Base-by-base conservation (phyloP, 1,140 invertebrate genomes). In the Hyles euphorbiae region DNA sequence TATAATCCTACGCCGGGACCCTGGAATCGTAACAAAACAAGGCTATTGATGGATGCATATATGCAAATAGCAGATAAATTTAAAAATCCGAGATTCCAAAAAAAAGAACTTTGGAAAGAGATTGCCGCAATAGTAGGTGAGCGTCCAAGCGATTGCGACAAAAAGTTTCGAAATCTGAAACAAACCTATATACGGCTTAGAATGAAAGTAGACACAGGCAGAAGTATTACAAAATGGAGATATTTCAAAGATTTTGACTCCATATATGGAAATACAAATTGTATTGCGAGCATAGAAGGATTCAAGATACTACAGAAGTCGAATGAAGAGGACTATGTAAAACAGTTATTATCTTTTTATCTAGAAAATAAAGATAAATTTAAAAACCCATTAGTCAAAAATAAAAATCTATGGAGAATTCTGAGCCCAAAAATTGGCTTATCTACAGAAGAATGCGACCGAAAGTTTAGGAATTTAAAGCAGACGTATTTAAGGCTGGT, bases 51-150 rank as follows among this genome's bases (percentile, higher is more conserved):
- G 46, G 73, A 78, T 60, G 67, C 78, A 33, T 88, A 88, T 67
- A 61, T 72, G 10, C 73, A 80, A 62, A 76, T 81, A 49, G 76
- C 70, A 43, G 70, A 86, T 43, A 86, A 83, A 43, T 88, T 88
- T 57, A 76, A 62, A 53, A 80, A 82, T 56, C 81, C 81, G 0
- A 81, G 76, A 58, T 85, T 71, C 57, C 76, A 78, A 60, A 88
- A 88, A 56, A 88, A 87, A 52, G 83, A 85, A 70, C 65, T 88
- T 9, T 88, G 86, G 86, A 82, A 74, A 64, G 83, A 86, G 64
- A 83, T 88, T 65, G 70, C 81, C 11, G 61, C 51, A 34, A 67
- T 69, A 51, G 75, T 87, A 7, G 81, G 83, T 0, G 81, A 81
- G 60, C 69, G 61, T 48, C 71, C 83, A 1, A 69, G 54, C 10